Evolutionary conservation across 2,888 invertebrate genomes (phyloP).

Genomic region (Elysia crispata): DNA sequence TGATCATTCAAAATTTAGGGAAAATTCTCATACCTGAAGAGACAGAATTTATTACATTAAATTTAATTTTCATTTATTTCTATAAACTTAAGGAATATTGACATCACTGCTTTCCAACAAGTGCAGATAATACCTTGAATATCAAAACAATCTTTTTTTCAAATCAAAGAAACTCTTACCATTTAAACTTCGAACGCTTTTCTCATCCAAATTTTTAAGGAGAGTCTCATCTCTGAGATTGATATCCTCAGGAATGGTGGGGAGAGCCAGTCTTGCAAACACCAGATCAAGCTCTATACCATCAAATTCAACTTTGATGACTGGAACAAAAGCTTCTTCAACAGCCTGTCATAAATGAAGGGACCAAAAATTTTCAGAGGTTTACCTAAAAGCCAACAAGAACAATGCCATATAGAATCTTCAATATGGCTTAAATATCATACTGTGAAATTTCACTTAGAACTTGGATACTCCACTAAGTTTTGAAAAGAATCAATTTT

Average conservation of each 20-base stretch:
- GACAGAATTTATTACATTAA: not conserved
- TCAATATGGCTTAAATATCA: not conserved
- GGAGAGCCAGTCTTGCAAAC: constrained; percentile 95
- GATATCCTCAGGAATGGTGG: constrained; percentile 93
- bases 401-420: too few relatives aligned
- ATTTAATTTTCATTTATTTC: not conserved
- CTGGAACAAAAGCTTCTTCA: constrained; percentile 99
- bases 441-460: not conserved
- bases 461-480: too few relatives aligned
- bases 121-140: too few relatives aligned
- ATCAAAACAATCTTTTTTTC: too few relatives aligned
- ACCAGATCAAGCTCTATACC: constrained; percentile 98
- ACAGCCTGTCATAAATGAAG: constrained; percentile 83
- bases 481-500: too few relatives aligned
- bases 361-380: not conserved
- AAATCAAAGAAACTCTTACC: constrained; percentile 77
- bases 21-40: not conserved
- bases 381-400: too few relatives aligned
- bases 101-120: too few relatives aligned
- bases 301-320: constrained; percentile 99
- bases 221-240: constrained; percentile 89
- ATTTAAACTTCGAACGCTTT: constrained; percentile 97
- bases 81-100: too few relatives aligned
- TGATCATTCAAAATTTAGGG: too few relatives aligned
- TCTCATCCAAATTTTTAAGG: constrained; percentile 95